A percentile compares a stretch with the other conserved stretches of the same genome.
These are phyloP conservation scores for Panthera uncia DNA, from an alignment of 2,113 vertebrate species.

Conservation along the genomic window DNA sequence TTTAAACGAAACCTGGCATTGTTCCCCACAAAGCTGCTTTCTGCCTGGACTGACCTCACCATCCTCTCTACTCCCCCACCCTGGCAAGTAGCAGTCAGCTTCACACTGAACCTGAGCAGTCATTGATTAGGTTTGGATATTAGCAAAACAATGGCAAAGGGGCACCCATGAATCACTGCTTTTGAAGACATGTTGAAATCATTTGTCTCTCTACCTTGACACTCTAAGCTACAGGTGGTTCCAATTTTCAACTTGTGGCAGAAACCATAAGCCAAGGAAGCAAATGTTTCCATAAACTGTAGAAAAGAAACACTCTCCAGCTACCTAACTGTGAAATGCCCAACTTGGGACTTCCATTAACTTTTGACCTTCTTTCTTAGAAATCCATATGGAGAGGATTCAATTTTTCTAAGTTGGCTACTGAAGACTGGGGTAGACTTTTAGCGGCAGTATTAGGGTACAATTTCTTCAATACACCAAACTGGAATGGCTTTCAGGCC, in stretches of 20 bases:
- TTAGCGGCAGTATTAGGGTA: background rate
- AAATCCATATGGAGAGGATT: background rate
- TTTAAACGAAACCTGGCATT: constrained; percentile 7
- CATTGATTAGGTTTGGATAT: background rate
- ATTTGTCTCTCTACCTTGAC: constrained; percentile 39
- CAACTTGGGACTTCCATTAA: background rate
- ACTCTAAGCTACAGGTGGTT: constrained; percentile 52
- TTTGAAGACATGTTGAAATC: constrained; percentile 20
- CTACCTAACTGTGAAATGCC: background rate
- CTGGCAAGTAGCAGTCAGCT: background rate
- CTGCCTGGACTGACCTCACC: background rate
- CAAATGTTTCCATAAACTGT: constrained; percentile 10
- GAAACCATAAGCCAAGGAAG: background rate
- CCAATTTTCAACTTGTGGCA: constrained; percentile 43
- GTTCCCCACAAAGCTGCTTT: background rate
- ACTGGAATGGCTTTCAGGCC: background rate
- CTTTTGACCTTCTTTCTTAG: background rate
- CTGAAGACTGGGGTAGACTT: background rate
- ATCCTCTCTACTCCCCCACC: background rate
- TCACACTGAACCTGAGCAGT: background rate
- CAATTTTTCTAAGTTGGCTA: background rate
- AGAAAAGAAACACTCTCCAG: background rate
- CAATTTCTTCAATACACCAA: background rate
- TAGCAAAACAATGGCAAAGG: background rate
- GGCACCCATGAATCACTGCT: background rate